Percentiles rank a stretch among this genome's conserved stretches.
phyloP scores from a whole-genome alignment of 2,888 invertebrate genomes.

The Pandemis corylana region DNA sequence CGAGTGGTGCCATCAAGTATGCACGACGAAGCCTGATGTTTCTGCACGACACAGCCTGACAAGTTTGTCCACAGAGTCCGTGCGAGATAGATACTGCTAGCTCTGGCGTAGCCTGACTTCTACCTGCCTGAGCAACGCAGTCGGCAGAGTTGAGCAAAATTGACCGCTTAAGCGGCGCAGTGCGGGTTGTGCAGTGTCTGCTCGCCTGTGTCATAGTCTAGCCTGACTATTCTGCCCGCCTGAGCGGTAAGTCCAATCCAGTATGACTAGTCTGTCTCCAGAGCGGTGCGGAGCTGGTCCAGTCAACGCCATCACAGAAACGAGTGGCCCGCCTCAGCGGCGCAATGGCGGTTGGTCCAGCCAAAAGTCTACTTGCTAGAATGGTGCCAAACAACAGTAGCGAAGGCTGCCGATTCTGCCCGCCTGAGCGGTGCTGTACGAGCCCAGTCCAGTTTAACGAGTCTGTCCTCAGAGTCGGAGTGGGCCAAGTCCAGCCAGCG shows the following conservation, averaged over 20 bases:
- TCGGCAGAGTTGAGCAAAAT: not conserved
- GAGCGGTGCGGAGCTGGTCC: not conserved
- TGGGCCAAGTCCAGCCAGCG: not conserved
- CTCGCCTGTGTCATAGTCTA: not conserved
- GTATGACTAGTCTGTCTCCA: not conserved
- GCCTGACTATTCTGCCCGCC: not conserved
- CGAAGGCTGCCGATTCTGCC: not conserved
- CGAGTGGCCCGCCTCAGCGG: not conserved
- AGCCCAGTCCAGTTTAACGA: conserved; percentile 4
- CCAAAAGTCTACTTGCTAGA: not conserved
- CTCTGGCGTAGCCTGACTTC: too few species aligned
- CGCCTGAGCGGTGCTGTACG: conserved; percentile 3
- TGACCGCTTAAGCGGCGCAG: not conserved
- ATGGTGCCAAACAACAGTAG: not conserved
- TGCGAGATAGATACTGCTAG: too few species aligned
- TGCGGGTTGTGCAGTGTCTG: not conserved
- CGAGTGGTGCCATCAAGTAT: too few species aligned
- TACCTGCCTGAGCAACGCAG: not conserved
- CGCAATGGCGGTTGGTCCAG: not conserved
- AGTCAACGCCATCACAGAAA: not conserved
- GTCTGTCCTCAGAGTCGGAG: not conserved
- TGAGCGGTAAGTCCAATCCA: not conserved
- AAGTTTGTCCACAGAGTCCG: too few species aligned
- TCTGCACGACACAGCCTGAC: not conserved
- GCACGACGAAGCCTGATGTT: not conserved